These are phyloP conservation scores for Pygoscelis antarcticus DNA, from an alignment of 2,113 vertebrate species.

Conservation along the genomic window DNA sequence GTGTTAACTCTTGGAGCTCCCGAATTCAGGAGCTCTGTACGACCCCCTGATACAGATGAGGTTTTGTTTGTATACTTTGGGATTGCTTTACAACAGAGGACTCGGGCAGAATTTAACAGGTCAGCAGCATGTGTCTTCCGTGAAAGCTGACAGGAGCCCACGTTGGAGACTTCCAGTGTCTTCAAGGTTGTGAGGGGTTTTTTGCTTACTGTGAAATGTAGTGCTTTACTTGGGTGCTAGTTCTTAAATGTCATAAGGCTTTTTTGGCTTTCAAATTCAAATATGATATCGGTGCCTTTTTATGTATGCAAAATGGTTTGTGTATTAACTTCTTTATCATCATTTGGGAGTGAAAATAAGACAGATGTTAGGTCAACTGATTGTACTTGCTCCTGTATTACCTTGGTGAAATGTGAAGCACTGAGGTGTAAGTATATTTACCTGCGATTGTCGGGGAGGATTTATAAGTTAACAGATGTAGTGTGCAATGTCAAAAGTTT, in stretches of 20 bases:
- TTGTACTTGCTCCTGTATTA: not conserved
- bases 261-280: not conserved
- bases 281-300: not conserved
- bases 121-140: not conserved
- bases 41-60: fast-evolving
- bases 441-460: not conserved
- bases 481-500: not conserved
- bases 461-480: not conserved
- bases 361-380: not conserved
- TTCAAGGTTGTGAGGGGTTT: not conserved
- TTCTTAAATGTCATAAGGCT: not conserved
- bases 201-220: not conserved
- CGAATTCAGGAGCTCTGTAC: not conserved
- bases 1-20: not conserved
- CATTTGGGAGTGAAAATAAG: not conserved
- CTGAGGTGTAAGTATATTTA: not conserved
- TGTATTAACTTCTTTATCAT: not conserved
- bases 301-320: not conserved
- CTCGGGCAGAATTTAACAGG: not conserved
- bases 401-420: not conserved
- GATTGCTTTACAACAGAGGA: not conserved
- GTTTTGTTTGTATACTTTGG: not conserved
- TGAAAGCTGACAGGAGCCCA: not conserved
- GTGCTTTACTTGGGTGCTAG: not conserved
- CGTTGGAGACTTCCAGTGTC: not conserved